Evolutionary conservation across 92 coral and sea anemone genomes (phyloP), one percentile per base, ranked within the genome.

Genomic region (Parazoanthus swiftii): DNA sequence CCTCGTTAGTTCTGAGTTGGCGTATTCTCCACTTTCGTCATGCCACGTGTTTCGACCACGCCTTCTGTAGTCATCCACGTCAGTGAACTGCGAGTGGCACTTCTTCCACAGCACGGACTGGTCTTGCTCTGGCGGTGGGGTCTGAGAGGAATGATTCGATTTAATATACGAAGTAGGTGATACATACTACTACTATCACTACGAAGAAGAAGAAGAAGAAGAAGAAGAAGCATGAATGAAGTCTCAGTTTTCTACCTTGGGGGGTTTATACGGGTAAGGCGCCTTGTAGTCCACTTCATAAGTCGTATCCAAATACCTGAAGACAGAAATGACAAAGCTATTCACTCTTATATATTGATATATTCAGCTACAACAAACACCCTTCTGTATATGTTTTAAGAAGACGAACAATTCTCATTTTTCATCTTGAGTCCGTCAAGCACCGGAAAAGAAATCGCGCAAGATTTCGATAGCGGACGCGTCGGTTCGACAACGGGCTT

Each of bases 21-120:
- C 97, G 83, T 97, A 97, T 13, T 91, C 82, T 65, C 98, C 99
- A 38, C 94, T 77, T 84, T 97, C 96, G 71, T 97, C 89, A 18
- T 95, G 98, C 99, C 99, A 97, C 50, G 94, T 97, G 93, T 97
- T 97, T 89, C 85, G 77, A 21, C 99, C 98, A 88, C 85, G 98
- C 89, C 93, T 95, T 51, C 99, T 91, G 70, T 95, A 91, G 89
- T 97, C 99, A 85, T 97, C 98, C 1, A 97, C 98, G 43, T 97
- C 99, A 13, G 98, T 95, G 82, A 97, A 97, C 80, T 97, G 99
- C 11, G 99, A 97, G 75, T 95, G 99, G 65, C 98, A 97, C 86
- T 93, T 97, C 67, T 90, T 96, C 99, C 99, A 97, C 42, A 92
- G 88, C 23, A 95, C 93, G 16, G 99, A 92, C 82, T 86, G 91